A percentile compares a stretch with the other conserved stretches of the same genome.
phyloP scores from a whole-genome alignment of 2,113 vertebrate species.

The Sclerurus mexicanus region DNA sequence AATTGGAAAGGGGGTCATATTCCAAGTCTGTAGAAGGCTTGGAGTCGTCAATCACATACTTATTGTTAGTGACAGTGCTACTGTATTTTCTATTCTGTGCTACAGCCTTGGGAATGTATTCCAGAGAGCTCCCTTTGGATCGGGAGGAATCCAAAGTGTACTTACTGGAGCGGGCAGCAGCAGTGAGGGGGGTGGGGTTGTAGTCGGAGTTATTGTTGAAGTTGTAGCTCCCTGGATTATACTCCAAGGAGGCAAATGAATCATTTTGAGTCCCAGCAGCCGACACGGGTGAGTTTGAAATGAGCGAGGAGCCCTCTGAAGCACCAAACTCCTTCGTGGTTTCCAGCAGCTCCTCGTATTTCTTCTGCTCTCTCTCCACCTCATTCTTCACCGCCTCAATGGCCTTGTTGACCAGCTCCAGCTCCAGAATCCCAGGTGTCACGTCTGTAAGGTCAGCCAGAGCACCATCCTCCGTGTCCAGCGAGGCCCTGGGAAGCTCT shows the following conservation, averaged over 20 bases:
- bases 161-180: slow-evolving; percentile 75
- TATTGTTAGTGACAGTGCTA: slow-evolving; percentile 73
- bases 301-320: slow-evolving; percentile 56
- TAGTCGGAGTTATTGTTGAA: slow-evolving; percentile 76
- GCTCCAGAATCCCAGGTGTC: slow-evolving; percentile 79
- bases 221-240: slow-evolving; percentile 80
- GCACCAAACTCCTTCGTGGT: slow-evolving; percentile 63
- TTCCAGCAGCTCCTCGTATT: slow-evolving; percentile 85
- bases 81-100: slow-evolving; percentile 67
- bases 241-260: slow-evolving; percentile 69
- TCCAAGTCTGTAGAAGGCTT: slow-evolving; percentile 92
- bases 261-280: slow-evolving; percentile 24
- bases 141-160: slow-evolving; percentile 82
- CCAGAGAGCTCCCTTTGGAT: slow-evolving; percentile 76
- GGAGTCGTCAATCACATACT: slow-evolving; percentile 91
- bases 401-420: slow-evolving; percentile 92
- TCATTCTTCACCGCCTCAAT: slow-evolving; percentile 90
- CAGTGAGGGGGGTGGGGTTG: slow-evolving; percentile 83
- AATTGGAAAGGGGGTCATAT: slow-evolving; percentile 95
- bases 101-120: slow-evolving; percentile 88
- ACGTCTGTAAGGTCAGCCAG: slow-evolving; percentile 50
- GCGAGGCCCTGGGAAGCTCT: slow-evolving; percentile 77
- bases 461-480: slow-evolving; percentile 70
- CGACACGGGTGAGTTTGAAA: not conserved
- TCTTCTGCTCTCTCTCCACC: slow-evolving; percentile 91